phyloP scores from a whole-genome alignment of 2,797 vertebrate genomes.

The Apogon talboti region DNA sequence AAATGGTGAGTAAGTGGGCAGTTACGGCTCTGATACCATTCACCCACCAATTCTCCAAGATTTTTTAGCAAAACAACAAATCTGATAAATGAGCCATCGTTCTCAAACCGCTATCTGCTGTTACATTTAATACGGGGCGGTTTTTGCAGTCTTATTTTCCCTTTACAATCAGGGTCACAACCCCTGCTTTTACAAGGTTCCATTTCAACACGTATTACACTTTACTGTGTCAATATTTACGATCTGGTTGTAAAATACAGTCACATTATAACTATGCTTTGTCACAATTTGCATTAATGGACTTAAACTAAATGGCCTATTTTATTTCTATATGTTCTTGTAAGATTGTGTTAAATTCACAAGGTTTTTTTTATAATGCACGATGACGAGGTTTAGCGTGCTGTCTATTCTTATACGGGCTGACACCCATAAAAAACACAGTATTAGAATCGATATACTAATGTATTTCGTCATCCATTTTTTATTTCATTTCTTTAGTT shows the following conservation, averaged over 20 bases:
- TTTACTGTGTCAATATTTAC: conserved; percentile 79
- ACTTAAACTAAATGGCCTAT: conserved; percentile 48
- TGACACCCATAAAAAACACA: conserved; percentile 45
- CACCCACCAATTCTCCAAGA: neutral
- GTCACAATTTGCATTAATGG: conserved; percentile 68
- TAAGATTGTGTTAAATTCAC: conserved; percentile 34
- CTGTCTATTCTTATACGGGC: conserved; percentile 37
- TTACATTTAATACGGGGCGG: conserved; percentile 27
- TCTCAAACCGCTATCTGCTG: conserved; percentile 1
- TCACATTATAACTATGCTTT: conserved; percentile 65
- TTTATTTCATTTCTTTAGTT: conserved; percentile 74
- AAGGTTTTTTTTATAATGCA: conserved; percentile 46
- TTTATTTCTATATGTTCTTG: conserved; percentile 46
- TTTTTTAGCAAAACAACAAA: conserved; percentile 17
- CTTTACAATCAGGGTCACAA: conserved; percentile 64
- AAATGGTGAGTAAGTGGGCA: neutral
- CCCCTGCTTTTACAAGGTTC: conserved; percentile 62
- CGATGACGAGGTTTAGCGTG: conserved; percentile 26
- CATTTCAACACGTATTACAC: conserved; percentile 64
- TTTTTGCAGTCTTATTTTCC: conserved; percentile 47
- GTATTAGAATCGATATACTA: conserved; percentile 72
- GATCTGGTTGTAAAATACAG: conserved; percentile 63
- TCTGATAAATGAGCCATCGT: neutral
- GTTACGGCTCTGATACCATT: neutral
- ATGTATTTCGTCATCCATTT: conserved; percentile 65